Conservation (phyloP, 2,797 vertebrate genomes). For the Merluccius polli region DNA sequence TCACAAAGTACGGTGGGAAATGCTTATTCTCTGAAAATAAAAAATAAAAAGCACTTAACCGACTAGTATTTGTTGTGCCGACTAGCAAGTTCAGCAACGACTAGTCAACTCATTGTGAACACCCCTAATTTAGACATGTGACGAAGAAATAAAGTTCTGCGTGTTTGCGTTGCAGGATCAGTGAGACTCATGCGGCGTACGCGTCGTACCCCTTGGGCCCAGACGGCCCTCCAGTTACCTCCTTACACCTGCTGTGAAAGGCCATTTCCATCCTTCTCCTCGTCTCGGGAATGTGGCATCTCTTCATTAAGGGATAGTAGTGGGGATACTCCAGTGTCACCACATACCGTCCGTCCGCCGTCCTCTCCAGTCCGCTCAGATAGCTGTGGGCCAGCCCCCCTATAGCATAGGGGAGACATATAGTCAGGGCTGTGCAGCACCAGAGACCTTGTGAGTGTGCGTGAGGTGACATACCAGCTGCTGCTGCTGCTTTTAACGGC, state of each 20-base stretch:
- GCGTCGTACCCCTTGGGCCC: too few relatives aligned
- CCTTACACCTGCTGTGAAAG: conserved; percentile 91
- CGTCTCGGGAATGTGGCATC: conserved; percentile 86
- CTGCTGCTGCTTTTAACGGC: too few relatives aligned
- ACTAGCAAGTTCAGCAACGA: too few relatives aligned
- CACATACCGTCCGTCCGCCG: conserved; percentile 72
- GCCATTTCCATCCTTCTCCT: conserved; percentile 87
- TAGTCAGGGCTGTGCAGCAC: background rate
- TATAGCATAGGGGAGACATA: conserved; percentile 42
- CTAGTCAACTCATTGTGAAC: too few relatives aligned
- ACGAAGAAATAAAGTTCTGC: too few relatives aligned
- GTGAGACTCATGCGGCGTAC: too few relatives aligned
- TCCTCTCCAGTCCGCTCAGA: conserved; percentile 80
- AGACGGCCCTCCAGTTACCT: conserved; percentile 68
- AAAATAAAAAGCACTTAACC: too few relatives aligned
- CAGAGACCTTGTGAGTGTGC: background rate
- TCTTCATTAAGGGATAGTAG: conserved; percentile 93
- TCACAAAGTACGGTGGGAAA: too few relatives aligned
- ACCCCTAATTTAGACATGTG: too few relatives aligned
- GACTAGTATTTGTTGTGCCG: too few relatives aligned
- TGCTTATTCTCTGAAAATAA: too few relatives aligned
- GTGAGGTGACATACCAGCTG: background rate
- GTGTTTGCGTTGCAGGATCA: too few relatives aligned
- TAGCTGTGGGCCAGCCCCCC: conserved; percentile 87
- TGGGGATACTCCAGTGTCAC: conserved; percentile 91